Base-by-base conservation (phyloP, 2,113 vertebrate species). In the Corynorhinus townsendii region DNA sequence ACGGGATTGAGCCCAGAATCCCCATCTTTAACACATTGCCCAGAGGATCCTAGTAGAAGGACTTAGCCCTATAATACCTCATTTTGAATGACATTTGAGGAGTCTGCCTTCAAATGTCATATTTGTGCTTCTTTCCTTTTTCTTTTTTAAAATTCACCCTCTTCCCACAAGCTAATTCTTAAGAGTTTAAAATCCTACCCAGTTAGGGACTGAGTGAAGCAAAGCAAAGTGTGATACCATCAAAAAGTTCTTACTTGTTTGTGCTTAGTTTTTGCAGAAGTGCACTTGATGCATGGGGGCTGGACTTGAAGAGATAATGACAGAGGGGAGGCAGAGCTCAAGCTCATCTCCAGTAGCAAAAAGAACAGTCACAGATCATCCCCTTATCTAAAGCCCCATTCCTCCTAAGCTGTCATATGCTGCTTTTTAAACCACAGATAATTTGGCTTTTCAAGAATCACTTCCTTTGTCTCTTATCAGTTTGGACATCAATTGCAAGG, bases 391-490 rank as follows among this genome's bases (percentile, higher is more conserved):
- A 95, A 93, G 40, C 30, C 28, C 56, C 49, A 72, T 49, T 86
- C 11, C 26, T 59, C 43, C 64, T 62, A 47, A 89, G 3, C 66
- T 93, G 38, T 93, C 76, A 81, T 33, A 64, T 35, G 79, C 47
- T 56, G 38, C 22, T 22, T 93, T 89, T 79, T 35, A n/a, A 68
- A 26, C 62, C 56, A 43, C 43, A 93, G 82, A 84, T 87, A 86
- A 84, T 79, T n/a, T 89, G 45, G 12, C 83, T 91, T 82, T 87
- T 35, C 5, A 16, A 62, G 64, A 87, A 95, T 69, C 43, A 8
- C 52, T 91, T 91, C 35, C 17, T 86, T 96, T 86, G 45, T 89
- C 64, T 89, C 86, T 80, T 95, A 96, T 85, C 45, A 45, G 62
- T 64, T 93, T 91, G n/a, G 47, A 45, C 33, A 89, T 90, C 83